These are phyloP conservation scores for Pica pica DNA, from an alignment of 2,113 vertebrate species.

Conservation along the genomic window DNA sequence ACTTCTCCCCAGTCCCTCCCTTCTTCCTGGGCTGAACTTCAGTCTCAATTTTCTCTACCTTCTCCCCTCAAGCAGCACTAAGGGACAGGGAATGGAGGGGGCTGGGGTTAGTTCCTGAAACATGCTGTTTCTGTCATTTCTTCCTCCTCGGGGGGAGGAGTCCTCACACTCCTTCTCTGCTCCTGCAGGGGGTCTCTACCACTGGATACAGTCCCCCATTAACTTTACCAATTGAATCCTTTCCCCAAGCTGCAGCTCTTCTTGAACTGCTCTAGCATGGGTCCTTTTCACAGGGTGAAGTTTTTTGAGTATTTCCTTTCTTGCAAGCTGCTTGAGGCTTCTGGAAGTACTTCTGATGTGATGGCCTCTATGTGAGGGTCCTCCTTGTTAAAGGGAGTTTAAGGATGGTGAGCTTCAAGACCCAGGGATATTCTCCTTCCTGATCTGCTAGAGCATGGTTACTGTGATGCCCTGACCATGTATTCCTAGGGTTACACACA, in stretches of 20 bases:
- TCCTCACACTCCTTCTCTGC: neutral
- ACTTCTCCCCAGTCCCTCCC: accelerated
- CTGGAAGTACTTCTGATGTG: neutral
- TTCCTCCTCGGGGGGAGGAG: neutral
- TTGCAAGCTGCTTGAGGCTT: neutral
- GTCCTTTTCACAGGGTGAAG: neutral
- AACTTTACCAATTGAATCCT: neutral
- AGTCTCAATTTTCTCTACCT: neutral
- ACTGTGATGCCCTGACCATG: neutral
- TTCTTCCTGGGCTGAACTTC: neutral
- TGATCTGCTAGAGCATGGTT: neutral
- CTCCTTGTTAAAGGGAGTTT: neutral
- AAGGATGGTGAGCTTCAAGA: neutral
- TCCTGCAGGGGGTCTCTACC: neutral
- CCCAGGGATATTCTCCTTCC: neutral
- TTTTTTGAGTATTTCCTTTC: neutral
- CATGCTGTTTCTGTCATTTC: neutral
- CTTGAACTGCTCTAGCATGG: neutral
- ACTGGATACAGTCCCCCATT: neutral
- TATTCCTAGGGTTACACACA: neutral
- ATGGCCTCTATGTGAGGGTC: accelerated
- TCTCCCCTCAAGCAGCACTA: neutral
- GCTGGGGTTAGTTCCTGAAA: neutral
- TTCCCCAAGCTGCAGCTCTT: neutral
- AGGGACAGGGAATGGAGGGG: neutral